Evolutionary conservation across 2,888 invertebrate genomes (phyloP), one percentile per base, ranked within the genome.

Genomic region (Cheilosia impressa): DNA sequence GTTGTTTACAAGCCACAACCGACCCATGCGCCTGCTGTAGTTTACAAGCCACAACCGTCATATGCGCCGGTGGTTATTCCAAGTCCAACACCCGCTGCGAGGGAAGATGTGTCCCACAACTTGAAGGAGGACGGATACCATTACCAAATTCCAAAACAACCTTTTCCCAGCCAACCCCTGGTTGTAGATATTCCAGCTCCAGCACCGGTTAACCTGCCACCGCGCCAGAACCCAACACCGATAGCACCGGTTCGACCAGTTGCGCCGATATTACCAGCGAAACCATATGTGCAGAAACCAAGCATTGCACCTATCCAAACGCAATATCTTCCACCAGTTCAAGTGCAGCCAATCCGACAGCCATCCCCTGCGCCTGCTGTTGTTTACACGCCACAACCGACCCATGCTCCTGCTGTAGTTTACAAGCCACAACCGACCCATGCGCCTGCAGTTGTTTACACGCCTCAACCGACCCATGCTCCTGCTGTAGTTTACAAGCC

Each of bases 81-180:
- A 0, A 71, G 10, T 17, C 69, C 69, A 47, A 27, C 27, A 6
- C 27, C 68, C 2, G 19, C 45, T 27, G 68, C 24, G n/a, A 52
- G 27, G 4, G 78, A 68, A 10, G 83, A 83, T 58, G 78, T 83
- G 4, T 83, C 83, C 4, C 83, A 83, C 22, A 68, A 78, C 15
- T 41, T 78, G 10, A 53, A 83, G 24, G 78, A 78, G 45, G 78
- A 78, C 58, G 83, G 83, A 69, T 83, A 83, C 27, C 68, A 78
- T 38, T 83, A 83, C 19, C 17, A 55, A 22, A 19, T 58, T 45
- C 83, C 83, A 9, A 77, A 55, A 19, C 62, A 60, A 17, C 77
- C 82, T 22, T 83, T 83, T 60, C 80, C 73, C 6, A 15, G 15
- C 24, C 65, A 22, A 17, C 24, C 47, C 5, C 3, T 45, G 7